Evolutionary conservation across 2,797 vertebrate species (phyloP).

Genomic region (Eulemur mongoz): DNA sequence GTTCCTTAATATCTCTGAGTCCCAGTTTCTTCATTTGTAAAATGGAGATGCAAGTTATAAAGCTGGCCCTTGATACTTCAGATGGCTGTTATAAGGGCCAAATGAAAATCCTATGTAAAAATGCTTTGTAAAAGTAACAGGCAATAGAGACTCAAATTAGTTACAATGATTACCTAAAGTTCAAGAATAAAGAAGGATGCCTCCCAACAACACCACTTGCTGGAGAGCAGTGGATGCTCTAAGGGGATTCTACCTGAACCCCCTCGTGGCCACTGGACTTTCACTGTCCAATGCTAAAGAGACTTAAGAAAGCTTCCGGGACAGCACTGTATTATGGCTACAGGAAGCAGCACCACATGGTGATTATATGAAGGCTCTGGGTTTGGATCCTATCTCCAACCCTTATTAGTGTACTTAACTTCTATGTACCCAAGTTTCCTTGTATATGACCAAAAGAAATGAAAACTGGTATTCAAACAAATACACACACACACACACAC

Average conservation of each 20-base stretch:
- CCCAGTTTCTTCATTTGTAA: conserved; percentile 14
- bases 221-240: background rate
- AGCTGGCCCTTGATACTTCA: background rate
- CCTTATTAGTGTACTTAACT: background rate
- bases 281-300: background rate
- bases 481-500: background rate
- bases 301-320: background rate
- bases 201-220: background rate
- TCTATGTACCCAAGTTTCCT: background rate
- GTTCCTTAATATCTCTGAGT: background rate
- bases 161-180: background rate
- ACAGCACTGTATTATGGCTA: background rate
- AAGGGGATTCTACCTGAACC: background rate
- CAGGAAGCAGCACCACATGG: background rate
- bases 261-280: background rate
- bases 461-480: background rate
- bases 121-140: conserved; percentile 25
- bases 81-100: background rate
- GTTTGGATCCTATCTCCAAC: background rate
- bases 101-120: conserved; percentile 8
- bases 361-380: background rate
- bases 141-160: background rate
- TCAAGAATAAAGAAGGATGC: conserved; percentile 12
- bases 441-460: background rate
- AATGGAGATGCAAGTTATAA: background rate